Evolutionary conservation across 2,888 invertebrate species (phyloP).

Genomic region (Harpagoxenus sublaevis): DNA sequence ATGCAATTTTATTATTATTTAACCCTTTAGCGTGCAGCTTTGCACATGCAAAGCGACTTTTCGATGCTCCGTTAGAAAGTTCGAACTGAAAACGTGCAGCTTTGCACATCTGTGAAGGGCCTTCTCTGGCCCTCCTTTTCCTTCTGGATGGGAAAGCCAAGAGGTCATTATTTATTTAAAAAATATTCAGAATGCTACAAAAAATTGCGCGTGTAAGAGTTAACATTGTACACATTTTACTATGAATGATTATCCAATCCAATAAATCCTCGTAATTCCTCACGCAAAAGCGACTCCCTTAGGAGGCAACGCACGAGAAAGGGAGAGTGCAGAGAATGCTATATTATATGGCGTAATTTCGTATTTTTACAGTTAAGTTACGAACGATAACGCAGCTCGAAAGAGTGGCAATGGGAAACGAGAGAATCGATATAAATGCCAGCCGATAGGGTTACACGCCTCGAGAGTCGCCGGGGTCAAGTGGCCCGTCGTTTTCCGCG

Average conservation of each 20-base stretch:
- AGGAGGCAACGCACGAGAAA: background rate
- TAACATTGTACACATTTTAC: background rate
- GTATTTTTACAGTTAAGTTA: background rate
- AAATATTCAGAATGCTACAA: too few relatives aligned
- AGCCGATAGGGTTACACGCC: slow-evolving; percentile 17
- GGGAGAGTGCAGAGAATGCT: background rate
- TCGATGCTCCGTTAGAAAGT: too few relatives aligned
- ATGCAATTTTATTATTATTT: too few relatives aligned
- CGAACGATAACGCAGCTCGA: background rate
- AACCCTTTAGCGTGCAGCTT: too few relatives aligned
- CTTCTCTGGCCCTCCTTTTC: too few relatives aligned
- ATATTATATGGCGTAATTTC: background rate
- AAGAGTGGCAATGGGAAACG: background rate
- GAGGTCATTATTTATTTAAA: too few relatives aligned
- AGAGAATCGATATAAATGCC: slow-evolving; percentile 42
- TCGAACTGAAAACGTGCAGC: too few relatives aligned
- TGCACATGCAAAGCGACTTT: too few relatives aligned
- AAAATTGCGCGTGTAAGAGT: too few relatives aligned
- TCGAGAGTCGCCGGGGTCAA: slow-evolving; percentile 37
- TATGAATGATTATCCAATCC: background rate
- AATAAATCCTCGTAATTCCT: background rate
- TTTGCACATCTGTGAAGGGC: too few relatives aligned
- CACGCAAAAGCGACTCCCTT: background rate
- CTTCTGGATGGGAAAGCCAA: too few relatives aligned
- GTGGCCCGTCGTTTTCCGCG: slow-evolving; percentile 29